These are phyloP conservation scores for Ctenopoma multispine DNA, from an alignment of 2,797 vertebrate genomes.

Conservation along the genomic window DNA sequence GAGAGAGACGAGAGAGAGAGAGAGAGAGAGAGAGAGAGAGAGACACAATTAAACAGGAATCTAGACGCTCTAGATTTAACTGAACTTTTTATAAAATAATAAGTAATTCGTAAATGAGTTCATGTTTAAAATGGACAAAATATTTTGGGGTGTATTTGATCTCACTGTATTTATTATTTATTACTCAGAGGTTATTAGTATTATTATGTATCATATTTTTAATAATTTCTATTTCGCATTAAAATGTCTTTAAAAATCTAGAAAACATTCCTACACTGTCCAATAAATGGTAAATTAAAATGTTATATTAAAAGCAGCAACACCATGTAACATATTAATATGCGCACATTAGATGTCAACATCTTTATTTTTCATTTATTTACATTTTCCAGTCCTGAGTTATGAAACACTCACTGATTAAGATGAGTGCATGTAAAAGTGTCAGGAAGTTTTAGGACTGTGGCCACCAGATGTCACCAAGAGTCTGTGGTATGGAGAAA, in stretches of 20 bases:
- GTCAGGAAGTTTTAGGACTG: too few relatives aligned
- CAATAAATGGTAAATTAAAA: not conserved
- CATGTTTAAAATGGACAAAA: not conserved
- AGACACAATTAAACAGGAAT: not conserved
- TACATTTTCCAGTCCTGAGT: too few relatives aligned
- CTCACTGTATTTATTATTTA: not conserved
- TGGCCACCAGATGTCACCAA: constrained; percentile 15
- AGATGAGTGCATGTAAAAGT: too few relatives aligned
- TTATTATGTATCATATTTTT: too few relatives aligned
- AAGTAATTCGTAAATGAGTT: not conserved
- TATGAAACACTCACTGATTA: too few relatives aligned
- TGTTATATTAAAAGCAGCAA: not conserved
- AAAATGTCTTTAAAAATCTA: not conserved
- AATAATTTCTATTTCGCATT: too few relatives aligned
- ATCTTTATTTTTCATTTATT: too few relatives aligned
- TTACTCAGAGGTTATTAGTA: too few relatives aligned
- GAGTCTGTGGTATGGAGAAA: too few relatives aligned
- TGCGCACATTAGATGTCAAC: not conserved
- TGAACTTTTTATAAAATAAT: not conserved
- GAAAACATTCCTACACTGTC: not conserved
- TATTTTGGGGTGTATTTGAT: not conserved
- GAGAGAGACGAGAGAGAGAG: not conserved
- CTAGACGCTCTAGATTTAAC: too few relatives aligned
- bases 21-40: not conserved
- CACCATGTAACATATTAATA: too few relatives aligned